phyloP scores from a whole-genome alignment of 2,113 vertebrate species.

The Lanius collurio region DNA sequence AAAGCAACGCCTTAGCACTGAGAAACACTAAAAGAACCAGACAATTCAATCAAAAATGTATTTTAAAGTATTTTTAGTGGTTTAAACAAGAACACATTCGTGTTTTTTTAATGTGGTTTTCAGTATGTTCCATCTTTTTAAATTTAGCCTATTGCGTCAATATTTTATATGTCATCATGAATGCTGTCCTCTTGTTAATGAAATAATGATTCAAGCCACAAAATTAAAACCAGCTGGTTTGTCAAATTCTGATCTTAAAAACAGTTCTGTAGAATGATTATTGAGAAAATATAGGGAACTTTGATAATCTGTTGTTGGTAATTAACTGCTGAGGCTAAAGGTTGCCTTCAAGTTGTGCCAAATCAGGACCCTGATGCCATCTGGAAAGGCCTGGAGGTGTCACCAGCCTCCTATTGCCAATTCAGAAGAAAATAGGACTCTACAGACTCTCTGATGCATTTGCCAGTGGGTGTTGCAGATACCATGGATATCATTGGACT shows the following conservation, averaged over 20 bases:
- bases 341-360: neutral
- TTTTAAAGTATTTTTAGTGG: constrained; percentile 53
- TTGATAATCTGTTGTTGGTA: neutral
- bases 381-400: neutral
- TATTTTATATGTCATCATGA: constrained; percentile 65
- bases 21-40: constrained; percentile 1
- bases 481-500: neutral
- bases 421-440: neutral
- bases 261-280: neutral
- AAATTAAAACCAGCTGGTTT: constrained; percentile 68
- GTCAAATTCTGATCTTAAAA: constrained; percentile 6
- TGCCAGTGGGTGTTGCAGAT: neutral
- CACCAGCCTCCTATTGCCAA: neutral
- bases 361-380: neutral
- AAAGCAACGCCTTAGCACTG: neutral
- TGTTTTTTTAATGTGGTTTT: constrained; percentile 47
- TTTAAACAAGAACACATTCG: constrained; percentile 49
- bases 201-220: constrained; percentile 69
- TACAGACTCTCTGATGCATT: neutral
- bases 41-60: constrained; percentile 46
- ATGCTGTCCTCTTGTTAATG: constrained; percentile 54
- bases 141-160: constrained; percentile 62
- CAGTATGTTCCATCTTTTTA: constrained; percentile 46
- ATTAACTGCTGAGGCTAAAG: neutral
- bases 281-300: neutral